These are phyloP conservation scores for Cyclura pinguis DNA, from an alignment of 2,797 vertebrate species.

Conservation along the genomic window DNA sequence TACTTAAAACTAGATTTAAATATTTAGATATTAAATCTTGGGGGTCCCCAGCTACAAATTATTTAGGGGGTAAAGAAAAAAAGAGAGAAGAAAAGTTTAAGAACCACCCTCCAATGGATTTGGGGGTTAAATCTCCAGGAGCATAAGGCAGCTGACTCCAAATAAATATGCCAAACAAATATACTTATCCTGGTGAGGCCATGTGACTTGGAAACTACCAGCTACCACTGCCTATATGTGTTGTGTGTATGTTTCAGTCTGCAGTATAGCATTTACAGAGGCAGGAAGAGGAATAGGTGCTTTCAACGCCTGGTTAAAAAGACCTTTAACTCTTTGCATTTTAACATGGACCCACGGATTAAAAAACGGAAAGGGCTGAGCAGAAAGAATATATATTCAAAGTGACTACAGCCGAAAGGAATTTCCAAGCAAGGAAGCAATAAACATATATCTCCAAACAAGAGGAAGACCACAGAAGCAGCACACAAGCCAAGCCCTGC, in stretches of 20 bases:
- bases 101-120: too few species aligned
- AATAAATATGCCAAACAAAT: not conserved
- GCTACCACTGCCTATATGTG: too few species aligned
- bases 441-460: not conserved
- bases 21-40: too few species aligned
- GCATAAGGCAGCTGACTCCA: not conserved
- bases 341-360: not conserved
- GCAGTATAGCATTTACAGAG: not conserved
- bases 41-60: too few species aligned
- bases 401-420: conserved; percentile 4
- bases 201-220: too few species aligned
- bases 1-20: too few species aligned
- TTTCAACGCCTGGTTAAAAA: not conserved
- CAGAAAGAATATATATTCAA: not conserved
- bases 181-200: not conserved
- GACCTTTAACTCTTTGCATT: not conserved
- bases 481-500: conserved; percentile 19
- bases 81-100: too few species aligned
- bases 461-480: not conserved
- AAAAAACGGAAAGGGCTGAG: not conserved
- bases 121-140: too few species aligned
- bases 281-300: not conserved
- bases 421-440: conserved; percentile 20
- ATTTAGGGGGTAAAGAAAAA: too few species aligned
- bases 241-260: too few species aligned